Percentiles rank a stretch among this genome's conserved stretches.
Conservation (phyloP, 2,888 invertebrate species). For the Eledona agricola region DNA sequence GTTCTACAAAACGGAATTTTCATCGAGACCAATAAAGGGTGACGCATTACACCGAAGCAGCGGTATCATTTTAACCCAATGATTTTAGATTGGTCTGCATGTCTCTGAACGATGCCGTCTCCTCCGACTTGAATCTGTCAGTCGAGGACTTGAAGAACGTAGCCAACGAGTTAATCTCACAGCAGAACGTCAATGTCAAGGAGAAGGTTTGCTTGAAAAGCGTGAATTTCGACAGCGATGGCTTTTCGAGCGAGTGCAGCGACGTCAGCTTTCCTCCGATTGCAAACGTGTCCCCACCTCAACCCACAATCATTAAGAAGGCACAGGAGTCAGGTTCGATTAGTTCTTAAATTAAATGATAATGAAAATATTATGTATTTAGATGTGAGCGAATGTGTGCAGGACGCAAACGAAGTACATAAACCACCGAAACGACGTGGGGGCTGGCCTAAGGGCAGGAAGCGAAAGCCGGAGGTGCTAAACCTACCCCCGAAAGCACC, state of each 20-base stretch:
- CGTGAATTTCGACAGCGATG: slow-evolving; percentile 58
- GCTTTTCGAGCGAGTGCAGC: slow-evolving; percentile 59
- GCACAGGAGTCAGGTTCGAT: not conserved
- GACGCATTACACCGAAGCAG: slow-evolving; percentile 34
- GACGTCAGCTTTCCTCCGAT: slow-evolving; percentile 49
- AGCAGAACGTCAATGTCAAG: slow-evolving; percentile 51
- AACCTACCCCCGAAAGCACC: slow-evolving; percentile 68
- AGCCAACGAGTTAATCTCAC: slow-evolving; percentile 60
- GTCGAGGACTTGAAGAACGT: slow-evolving; percentile 63
- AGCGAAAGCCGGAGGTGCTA: slow-evolving; percentile 65
- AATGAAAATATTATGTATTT: not conserved
- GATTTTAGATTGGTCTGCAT: slow-evolving; percentile 63
- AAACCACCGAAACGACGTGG: slow-evolving; percentile 64
- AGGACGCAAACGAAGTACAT: slow-evolving; percentile 14
- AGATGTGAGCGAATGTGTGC: not conserved
- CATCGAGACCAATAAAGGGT: slow-evolving; percentile 63
- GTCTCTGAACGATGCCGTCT: slow-evolving; percentile 62
- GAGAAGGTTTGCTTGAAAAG: slow-evolving; percentile 33
- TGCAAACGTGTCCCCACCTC: slow-evolving; percentile 2
- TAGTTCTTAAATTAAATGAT: not conserved
- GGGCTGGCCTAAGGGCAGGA: slow-evolving; percentile 71
- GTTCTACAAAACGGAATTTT: slow-evolving; percentile 62
- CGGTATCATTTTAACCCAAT: slow-evolving; percentile 5
- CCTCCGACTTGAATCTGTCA: slow-evolving; percentile 62
- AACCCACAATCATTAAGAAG: not conserved